Conservation (phyloP, 1,140 invertebrate species). For the Eurosta solidaginis region DNA sequence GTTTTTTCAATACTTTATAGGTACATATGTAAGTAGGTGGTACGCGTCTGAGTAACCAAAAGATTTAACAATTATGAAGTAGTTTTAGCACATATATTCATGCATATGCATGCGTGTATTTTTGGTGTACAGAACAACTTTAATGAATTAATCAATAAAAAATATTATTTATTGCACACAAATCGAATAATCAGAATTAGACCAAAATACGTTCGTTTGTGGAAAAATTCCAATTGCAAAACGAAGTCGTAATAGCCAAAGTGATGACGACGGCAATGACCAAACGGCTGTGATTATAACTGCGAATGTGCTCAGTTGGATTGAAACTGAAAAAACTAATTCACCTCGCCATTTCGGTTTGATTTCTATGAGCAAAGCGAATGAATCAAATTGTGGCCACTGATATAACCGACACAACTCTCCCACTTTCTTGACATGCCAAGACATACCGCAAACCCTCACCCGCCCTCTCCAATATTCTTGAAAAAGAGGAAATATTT, state of each 20-base stretch:
- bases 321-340: slow-evolving; percentile 18
- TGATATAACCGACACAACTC: not conserved
- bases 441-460: too few species aligned
- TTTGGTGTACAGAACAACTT: too few species aligned
- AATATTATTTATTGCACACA: too few species aligned
- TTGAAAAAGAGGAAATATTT: not conserved
- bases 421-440: not conserved
- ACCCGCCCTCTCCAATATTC: not conserved
- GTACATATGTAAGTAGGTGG: not conserved
- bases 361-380: not conserved
- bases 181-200: not conserved
- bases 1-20: not conserved
- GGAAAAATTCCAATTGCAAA: not conserved
- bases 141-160: too few species aligned
- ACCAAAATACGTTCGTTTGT: not conserved
- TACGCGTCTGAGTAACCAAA: too few species aligned
- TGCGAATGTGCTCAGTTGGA: slow-evolving; percentile 15
- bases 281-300: not conserved
- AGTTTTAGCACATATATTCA: too few species aligned
- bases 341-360: slow-evolving; percentile 3
- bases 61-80: too few species aligned
- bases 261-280: slow-evolving; percentile 1
- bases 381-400: slow-evolving; percentile 11
- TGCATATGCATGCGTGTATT: too few species aligned
- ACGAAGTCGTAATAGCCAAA: not conserved